A percentile compares a stretch with the other conserved stretches of the same genome.
Conservation (phyloP, 1,140 invertebrate species). For the Pomacea maculata region DNA sequence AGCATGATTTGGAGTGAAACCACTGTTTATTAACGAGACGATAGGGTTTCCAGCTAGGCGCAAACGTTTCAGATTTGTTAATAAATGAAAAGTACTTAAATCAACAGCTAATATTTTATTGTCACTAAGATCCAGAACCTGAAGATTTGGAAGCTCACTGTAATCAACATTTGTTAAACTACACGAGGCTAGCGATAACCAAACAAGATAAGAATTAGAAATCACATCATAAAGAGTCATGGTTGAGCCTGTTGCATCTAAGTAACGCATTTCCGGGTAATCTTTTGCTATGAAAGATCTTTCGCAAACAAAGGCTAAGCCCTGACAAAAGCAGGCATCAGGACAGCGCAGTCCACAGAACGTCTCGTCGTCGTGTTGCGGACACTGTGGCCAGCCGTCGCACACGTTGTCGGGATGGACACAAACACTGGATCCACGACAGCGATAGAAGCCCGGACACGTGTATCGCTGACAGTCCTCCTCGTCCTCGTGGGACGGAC, state of each 20-base stretch:
- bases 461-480: conserved; percentile 2
- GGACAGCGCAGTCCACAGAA: conserved; percentile 19
- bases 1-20: background rate
- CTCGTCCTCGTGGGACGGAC: conserved; percentile 10
- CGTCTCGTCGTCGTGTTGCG: conserved; percentile 24
- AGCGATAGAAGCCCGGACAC: conserved; percentile 24
- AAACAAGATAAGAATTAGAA: background rate
- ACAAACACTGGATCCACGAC: conserved; percentile 14
- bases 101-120: conserved; percentile 4
- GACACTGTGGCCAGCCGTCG: conserved; percentile 19
- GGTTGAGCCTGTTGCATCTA: conserved; percentile 1
- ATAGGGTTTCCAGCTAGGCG: conserved; percentile 13
- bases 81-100: background rate
- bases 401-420: conserved; percentile 12
- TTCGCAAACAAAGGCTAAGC: conserved; percentile 7
- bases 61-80: conserved; percentile 6
- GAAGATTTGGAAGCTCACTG: background rate
- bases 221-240: background rate
- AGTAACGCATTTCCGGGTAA: background rate
- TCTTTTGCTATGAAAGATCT: background rate
- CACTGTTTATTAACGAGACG: background rate
- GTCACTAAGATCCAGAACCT: conserved; percentile 20
- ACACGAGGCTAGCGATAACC: background rate
- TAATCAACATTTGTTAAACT: background rate
- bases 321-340: conserved; percentile 34